Evolutionary conservation across 2,888 invertebrate genomes (phyloP).

Genomic region (Hypselothyrea guttata): DNA sequence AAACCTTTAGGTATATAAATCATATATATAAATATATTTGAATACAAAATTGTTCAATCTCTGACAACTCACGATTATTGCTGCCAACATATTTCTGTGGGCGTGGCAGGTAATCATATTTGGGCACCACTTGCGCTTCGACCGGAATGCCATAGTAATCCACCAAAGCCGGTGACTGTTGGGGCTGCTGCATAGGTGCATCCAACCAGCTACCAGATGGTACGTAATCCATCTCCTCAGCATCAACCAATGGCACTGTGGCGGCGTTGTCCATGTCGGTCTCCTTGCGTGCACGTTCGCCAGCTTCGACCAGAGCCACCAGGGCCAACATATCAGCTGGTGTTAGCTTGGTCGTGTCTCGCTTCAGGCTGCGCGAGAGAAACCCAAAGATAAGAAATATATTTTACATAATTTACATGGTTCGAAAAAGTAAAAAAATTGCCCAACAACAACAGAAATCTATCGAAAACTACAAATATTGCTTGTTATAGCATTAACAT

Average conservation of each 20-base stretch:
- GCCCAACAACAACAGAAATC: no score
- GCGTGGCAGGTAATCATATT: slow-evolving; percentile 79
- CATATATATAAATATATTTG: no score
- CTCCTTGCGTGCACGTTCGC: slow-evolving; percentile 81
- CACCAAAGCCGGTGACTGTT: slow-evolving; percentile 64
- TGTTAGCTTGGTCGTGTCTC: slow-evolving; percentile 81
- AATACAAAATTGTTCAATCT: no score
- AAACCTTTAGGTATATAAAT: slow-evolving; percentile 54
- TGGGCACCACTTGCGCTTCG: slow-evolving; percentile 77
- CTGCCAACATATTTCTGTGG: slow-evolving; percentile 75
- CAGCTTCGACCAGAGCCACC: slow-evolving; percentile 81
- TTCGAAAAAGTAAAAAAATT: not conserved
- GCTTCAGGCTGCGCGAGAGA: slow-evolving; percentile 72
- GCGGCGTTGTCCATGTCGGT: slow-evolving; percentile 64
- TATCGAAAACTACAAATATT: no score
- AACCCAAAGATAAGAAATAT: not conserved
- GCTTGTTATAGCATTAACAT: no score
- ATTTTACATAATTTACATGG: not conserved
- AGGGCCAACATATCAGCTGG: slow-evolving; percentile 82
- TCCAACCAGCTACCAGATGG: slow-evolving; percentile 78
- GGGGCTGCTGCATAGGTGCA: slow-evolving; percentile 37
- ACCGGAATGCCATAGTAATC: slow-evolving; percentile 80
- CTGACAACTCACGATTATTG: slow-evolving; percentile 80
- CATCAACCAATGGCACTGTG: slow-evolving; percentile 57
- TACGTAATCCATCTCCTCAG: slow-evolving; percentile 64